Base-by-base conservation (phyloP, 1,140 invertebrate species). In the Dendrolimus kikuchii region DNA sequence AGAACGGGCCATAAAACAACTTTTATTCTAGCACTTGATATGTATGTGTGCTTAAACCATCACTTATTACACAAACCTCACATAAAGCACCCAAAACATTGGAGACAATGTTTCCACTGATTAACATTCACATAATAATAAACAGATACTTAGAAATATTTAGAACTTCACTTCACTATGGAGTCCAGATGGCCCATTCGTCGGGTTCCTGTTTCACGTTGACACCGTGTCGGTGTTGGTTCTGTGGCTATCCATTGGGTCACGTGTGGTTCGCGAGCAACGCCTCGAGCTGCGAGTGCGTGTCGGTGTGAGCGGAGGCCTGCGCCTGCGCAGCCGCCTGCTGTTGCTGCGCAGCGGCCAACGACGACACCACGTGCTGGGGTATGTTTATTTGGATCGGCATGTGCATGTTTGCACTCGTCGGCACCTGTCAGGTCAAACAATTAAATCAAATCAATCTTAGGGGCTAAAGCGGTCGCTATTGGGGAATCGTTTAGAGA, bases 321-420 rank as follows among this genome's bases (percentile, higher is more conserved):
- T 49, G 55, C 40, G 53, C 62, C 55, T 40, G 64, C 42, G 64
- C 40, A 52, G 53, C 49, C 8, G 49, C 40, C 40, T 64, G 57
- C 43, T 64, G 64, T 23, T 68, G 64, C 45, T 83, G 79, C 46
- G 74, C 76, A n/a, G 71, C 62, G 36, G 74, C 75, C 49, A 84
- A 67, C 8, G 85, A 81, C 9, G 81, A 60, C 59, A 87, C 77
- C 53, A 88, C 72, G 63, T 88, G 83, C 55, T 79, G 79, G n/a
- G 86, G 86, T 55, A 88, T 81, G 68, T 82, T 87, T 55, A 88
- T 88, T 52, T 88, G 84, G 5, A 88, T 76, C 4, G 86, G 84
- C 49, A 80, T 71, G 37, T 78, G 71, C 51, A 71, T 60, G 62
- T 74, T 83, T 40, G 75, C 59, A 49, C 81, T 81, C 4, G 84